A percentile compares a stretch with the other conserved stretches of the same genome.
These are phyloP conservation scores for Xestia c-nigrum DNA, from an alignment of 2,888 invertebrate genomes.

Conservation along the genomic window DNA sequence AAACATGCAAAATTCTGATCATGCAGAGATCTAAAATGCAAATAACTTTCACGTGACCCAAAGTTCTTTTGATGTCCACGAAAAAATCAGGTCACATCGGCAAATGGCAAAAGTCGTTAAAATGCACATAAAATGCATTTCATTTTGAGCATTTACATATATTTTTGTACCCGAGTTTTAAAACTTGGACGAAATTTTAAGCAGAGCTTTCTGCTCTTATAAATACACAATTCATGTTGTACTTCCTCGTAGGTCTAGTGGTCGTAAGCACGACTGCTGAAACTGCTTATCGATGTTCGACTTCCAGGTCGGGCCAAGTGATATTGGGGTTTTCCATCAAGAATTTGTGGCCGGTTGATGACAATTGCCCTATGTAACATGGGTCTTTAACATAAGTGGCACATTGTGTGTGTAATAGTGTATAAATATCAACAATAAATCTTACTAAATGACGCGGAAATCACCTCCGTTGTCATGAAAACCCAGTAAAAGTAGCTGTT, in stretches of 20 bases:
- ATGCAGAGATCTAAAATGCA: constrained; percentile 24
- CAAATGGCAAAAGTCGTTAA: constrained; percentile 49
- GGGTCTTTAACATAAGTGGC: not conserved
- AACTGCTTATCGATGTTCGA: not conserved
- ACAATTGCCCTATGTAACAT: not conserved
- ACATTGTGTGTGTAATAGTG: not conserved
- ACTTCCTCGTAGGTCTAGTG: not conserved
- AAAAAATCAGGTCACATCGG: constrained; percentile 50
- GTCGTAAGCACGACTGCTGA: not conserved
- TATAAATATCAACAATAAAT: too few species aligned
- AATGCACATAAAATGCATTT: constrained; percentile 61
- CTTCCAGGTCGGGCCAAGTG: rapidly evolving
- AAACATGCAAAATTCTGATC: constrained; percentile 6
- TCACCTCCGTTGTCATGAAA: too few species aligned
- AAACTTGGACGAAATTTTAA: constrained; percentile 47
- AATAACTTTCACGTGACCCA: constrained; percentile 9
- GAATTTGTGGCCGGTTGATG: not conserved
- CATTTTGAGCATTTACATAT: constrained; percentile 47
- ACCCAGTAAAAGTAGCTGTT: too few species aligned
- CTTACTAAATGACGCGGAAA: too few species aligned
- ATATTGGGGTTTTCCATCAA: not conserved
- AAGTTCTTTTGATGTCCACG: constrained; percentile 35
- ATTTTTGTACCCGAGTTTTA: constrained; percentile 24
- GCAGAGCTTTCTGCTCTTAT: not conserved
- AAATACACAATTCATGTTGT: not conserved